phyloP scores from a whole-genome alignment of 1,140 invertebrate species.

The Hermatobates lingyangjiaoensis region DNA sequence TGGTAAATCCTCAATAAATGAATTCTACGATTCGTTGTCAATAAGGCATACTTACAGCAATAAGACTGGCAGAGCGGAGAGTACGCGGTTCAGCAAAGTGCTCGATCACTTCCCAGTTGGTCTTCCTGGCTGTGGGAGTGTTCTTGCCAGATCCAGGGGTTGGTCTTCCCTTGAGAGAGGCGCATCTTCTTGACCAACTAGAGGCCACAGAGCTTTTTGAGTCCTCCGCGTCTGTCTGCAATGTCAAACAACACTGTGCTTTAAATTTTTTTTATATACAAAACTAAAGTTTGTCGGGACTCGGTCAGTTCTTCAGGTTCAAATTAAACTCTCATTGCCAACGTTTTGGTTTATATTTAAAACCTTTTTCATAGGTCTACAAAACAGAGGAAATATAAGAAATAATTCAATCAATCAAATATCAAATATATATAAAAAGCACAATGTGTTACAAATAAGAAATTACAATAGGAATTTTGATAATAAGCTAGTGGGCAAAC shows the following conservation, averaged over 20 bases:
- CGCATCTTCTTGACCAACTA: constrained; percentile 4
- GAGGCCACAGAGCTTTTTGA: background rate
- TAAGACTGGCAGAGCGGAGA: constrained; percentile 7
- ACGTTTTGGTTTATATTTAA: too few species aligned
- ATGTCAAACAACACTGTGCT: background rate
- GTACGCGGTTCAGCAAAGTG: constrained; percentile 33
- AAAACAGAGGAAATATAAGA: too few species aligned
- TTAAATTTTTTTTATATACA: background rate
- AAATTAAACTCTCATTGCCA: too few species aligned
- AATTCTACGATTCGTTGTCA: too few species aligned
- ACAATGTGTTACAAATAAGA: too few species aligned
- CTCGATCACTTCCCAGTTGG: constrained; percentile 75
- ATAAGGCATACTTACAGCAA: constrained; percentile 7
- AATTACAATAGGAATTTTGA: too few species aligned
- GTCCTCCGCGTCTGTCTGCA: background rate
- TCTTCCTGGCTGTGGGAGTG: constrained; percentile 34
- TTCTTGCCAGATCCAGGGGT: background rate
- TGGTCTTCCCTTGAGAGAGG: constrained; percentile 1
- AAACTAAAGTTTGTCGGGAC: background rate
- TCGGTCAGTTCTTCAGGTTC: too few species aligned
- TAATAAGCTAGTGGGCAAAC: too few species aligned
- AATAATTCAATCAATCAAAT: too few species aligned
- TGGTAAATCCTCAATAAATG: too few species aligned
- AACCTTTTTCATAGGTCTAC: too few species aligned
- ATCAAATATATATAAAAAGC: too few species aligned